Evolutionary conservation across 92 coral and sea anemone species (phyloP).

Genomic region (Virgularia gustaviana): DNA sequence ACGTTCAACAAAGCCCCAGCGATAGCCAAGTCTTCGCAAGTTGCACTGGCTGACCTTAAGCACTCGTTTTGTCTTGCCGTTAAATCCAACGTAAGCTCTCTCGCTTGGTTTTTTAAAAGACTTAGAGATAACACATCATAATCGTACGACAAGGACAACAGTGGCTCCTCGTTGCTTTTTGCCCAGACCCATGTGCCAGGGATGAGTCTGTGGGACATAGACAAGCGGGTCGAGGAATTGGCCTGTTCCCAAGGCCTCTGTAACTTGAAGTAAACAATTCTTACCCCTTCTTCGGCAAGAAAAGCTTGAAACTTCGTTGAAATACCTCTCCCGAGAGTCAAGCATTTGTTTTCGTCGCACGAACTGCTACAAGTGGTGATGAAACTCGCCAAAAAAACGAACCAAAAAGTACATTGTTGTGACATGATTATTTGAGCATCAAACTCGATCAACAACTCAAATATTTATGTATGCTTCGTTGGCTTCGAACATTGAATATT

Average conservation of each 20-base stretch:
- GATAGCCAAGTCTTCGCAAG: constrained; percentile 37
- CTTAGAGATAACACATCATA: constrained; percentile 54
- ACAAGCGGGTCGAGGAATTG: constrained; percentile 38
- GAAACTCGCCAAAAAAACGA: too few species aligned
- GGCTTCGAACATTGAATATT: too few species aligned
- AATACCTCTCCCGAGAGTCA: constrained; percentile 1
- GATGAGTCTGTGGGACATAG: constrained; percentile 32
- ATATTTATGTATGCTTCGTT: too few species aligned
- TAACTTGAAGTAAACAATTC: constrained; percentile 46
- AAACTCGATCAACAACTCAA: too few species aligned
- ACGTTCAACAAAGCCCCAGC: constrained; percentile 37
- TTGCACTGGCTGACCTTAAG: constrained; percentile 22
- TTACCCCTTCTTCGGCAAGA: constrained; percentile 43
- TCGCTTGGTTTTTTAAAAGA: constrained; percentile 47
- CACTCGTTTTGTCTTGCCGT: constrained; percentile 17
- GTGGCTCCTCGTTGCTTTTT: constrained; percentile 36
- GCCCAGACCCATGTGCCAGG: constrained; percentile 53
- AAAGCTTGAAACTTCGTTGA: constrained; percentile 21
- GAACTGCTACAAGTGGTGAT: not conserved
- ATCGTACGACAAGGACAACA: constrained; percentile 40
- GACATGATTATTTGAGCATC: not conserved
- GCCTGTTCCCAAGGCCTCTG: constrained; percentile 17
- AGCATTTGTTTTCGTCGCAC: constrained; percentile 24
- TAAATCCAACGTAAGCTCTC: constrained; percentile 25
- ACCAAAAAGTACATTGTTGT: too few species aligned